Percentiles rank a stretch among this genome's conserved stretches.
Evolutionary conservation across 2,113 vertebrate genomes (phyloP).

Genomic region (Channa argus): DNA sequence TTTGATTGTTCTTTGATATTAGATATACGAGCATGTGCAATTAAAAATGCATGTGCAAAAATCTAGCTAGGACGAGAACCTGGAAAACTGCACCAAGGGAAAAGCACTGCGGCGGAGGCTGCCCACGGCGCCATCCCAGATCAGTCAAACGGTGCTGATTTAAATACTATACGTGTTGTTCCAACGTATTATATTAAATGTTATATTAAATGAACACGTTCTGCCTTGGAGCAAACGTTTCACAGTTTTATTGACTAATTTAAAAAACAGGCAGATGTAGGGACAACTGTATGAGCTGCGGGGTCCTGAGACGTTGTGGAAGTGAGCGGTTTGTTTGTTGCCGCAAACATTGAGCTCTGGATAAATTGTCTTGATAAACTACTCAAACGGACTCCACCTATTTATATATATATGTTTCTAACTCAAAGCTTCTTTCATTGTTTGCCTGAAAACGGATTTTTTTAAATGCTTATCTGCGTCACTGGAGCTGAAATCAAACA

Average conservation of each 20-base stretch:
- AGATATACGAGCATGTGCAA: no score
- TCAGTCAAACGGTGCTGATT: no score
- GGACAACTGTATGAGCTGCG: not conserved
- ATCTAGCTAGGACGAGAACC: not conserved
- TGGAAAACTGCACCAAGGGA: not conserved
- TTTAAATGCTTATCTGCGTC: not conserved
- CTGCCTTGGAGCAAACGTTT: not conserved
- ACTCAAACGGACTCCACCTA: no score
- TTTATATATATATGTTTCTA: not conserved
- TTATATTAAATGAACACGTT: not conserved
- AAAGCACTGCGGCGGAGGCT: no score
- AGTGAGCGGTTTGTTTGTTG: conserved; percentile 9
- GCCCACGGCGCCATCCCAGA: no score
- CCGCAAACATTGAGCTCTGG: not conserved
- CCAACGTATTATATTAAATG: not conserved
- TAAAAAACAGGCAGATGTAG: conserved; percentile 2
- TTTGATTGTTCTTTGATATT: no score
- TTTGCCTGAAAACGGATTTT: not conserved
- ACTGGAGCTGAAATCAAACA: not conserved
- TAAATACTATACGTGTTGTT: no score
- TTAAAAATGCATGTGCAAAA: no score
- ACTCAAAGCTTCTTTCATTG: not conserved
- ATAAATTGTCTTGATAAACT: no score
- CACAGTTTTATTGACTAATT: not conserved
- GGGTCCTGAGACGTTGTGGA: conserved; percentile 6